Evolutionary conservation across 2,888 invertebrate species (phyloP).

Genomic region (Dryocosmus kuriphilus): DNA sequence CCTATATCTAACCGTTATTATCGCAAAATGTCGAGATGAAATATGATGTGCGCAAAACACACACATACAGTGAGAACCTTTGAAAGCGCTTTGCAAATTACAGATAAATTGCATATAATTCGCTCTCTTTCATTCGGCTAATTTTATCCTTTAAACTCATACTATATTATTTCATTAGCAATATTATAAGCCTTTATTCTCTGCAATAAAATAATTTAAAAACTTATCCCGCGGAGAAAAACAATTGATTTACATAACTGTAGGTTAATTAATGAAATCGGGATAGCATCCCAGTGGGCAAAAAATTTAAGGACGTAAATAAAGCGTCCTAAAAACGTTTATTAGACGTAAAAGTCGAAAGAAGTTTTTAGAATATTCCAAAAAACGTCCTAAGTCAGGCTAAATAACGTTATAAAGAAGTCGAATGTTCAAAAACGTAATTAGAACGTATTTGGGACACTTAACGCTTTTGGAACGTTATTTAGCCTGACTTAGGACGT

Average conservation of each 20-base stretch:
- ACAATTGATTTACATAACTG: neutral
- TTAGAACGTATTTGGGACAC: too few species aligned
- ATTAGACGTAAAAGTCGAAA: too few species aligned
- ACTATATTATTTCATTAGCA: neutral
- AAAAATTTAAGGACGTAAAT: too few species aligned
- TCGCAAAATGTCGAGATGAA: slow-evolving; percentile 29
- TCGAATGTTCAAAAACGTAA: too few species aligned
- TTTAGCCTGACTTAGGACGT: too few species aligned
- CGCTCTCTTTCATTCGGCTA: neutral
- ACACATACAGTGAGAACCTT: slow-evolving; percentile 15
- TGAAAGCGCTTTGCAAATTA: slow-evolving; percentile 26
- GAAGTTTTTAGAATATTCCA: too few species aligned
- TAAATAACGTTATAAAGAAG: too few species aligned
- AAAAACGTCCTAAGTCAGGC: too few species aligned
- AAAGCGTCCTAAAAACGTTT: too few species aligned
- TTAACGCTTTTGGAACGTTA: too few species aligned
- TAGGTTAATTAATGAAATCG: neutral
- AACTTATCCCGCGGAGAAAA: neutral
- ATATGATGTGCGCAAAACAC: slow-evolving; percentile 27
- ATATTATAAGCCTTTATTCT: neutral
- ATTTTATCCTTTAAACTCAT: neutral
- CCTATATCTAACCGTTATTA: slow-evolving; percentile 32
- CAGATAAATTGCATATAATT: slow-evolving; percentile 16
- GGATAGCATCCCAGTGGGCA: too few species aligned
- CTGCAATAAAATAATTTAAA: neutral